These are phyloP conservation scores for Drosophila mayri DNA, from an alignment of 1,140 invertebrate genomes.

Conservation along the genomic window DNA sequence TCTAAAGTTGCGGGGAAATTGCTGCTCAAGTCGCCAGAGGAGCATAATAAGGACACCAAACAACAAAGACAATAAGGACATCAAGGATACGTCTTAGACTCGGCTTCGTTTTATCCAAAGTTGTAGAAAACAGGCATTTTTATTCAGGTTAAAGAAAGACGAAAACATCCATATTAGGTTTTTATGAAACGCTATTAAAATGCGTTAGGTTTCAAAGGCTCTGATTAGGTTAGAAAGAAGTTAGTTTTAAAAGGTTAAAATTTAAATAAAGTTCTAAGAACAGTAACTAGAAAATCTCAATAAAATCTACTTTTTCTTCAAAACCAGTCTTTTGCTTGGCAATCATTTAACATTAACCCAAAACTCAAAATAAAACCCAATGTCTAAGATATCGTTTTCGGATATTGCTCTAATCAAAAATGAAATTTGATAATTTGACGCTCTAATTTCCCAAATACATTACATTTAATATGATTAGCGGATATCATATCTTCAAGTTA, in stretches of 20 bases:
- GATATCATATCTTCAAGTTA: constrained; percentile 19
- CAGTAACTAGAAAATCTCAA: too few relatives aligned
- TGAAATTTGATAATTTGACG: not conserved
- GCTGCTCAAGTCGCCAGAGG: constrained; percentile 23
- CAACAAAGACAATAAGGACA: constrained; percentile 7
- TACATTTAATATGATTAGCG: constrained; percentile 17
- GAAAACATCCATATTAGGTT: constrained; percentile 14
- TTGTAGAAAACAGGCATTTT: constrained; percentile 9
- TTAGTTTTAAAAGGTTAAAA: too few relatives aligned
- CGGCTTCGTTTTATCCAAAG: constrained; percentile 11
- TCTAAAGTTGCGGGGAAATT: constrained; percentile 34
- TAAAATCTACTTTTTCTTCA: too few relatives aligned
- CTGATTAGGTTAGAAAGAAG: not conserved
- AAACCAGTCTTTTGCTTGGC: not conserved
- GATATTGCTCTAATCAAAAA: constrained; percentile 9
- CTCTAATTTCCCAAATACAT: constrained; percentile 22
- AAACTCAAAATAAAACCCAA: not conserved
- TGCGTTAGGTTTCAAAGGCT: constrained; percentile 8
- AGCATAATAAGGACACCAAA: constrained; percentile 36
- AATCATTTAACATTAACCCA: not conserved
- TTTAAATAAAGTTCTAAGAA: not conserved
- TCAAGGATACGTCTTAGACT: constrained; percentile 27
- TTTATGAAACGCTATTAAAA: not conserved
- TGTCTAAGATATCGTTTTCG: not conserved
- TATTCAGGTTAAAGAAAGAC: not conserved